phyloP scores from a whole-genome alignment of 1,140 invertebrate species.

The Phortica variegata region DNA sequence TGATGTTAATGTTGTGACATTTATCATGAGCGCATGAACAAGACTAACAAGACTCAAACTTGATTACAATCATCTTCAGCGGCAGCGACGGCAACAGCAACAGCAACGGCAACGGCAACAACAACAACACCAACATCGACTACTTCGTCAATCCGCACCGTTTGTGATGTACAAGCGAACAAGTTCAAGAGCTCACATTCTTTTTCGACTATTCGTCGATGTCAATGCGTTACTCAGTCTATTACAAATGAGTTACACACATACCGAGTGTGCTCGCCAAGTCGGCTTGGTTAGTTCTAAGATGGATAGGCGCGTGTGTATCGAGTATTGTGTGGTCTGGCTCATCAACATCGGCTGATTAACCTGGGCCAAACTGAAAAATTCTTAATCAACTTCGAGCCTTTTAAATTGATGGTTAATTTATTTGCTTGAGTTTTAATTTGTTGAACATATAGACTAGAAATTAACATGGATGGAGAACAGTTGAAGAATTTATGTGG shows the following conservation, averaged over 20 bases:
- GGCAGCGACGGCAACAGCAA: neutral
- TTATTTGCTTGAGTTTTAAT: no score
- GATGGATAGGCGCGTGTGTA: conserved; percentile 32
- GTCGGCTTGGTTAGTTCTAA: conserved; percentile 16
- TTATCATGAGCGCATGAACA: conserved; percentile 54
- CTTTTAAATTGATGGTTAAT: no score
- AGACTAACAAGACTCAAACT: conserved; percentile 50
- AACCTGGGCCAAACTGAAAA: no score
- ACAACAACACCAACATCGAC: no score
- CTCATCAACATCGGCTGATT: no score
- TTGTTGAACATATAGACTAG: no score
- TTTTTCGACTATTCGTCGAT: neutral
- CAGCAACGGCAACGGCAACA: no score
- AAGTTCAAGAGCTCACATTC: conserved; percentile 7
- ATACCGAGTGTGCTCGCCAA: conserved; percentile 26
- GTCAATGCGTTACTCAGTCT: neutral
- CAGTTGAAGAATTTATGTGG: no score
- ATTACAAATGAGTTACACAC: conserved; percentile 48
- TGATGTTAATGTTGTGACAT: conserved; percentile 58
- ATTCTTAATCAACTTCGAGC: no score
- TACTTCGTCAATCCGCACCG: neutral
- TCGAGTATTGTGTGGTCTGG: conserved; percentile 29
- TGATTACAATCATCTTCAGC: conserved; percentile 40
- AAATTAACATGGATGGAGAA: no score
- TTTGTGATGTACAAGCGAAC: conserved; percentile 6